These are phyloP conservation scores for Ophonus ardosiacus DNA, from an alignment of 2,888 invertebrate species.

Conservation along the genomic window DNA sequence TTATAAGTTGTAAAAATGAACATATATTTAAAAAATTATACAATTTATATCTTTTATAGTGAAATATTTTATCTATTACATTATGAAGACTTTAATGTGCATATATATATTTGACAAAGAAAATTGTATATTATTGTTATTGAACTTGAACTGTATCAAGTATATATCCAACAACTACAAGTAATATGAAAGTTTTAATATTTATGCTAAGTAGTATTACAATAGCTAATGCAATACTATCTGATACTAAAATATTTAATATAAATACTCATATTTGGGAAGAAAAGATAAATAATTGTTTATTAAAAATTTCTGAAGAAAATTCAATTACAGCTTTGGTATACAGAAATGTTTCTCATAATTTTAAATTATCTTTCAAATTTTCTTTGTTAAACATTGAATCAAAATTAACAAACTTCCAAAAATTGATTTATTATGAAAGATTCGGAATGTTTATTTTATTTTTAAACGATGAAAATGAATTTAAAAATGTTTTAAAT, in stretches of 20 bases:
- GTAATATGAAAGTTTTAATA: not conserved
- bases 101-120: not conserved
- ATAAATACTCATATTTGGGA: not conserved
- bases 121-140: not conserved
- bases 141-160: not conserved
- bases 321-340: not conserved
- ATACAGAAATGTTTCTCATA: not conserved
- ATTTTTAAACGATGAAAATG: not conserved
- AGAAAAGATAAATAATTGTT: not conserved
- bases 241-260: too few relatives aligned
- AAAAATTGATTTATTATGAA: conserved; percentile 15
- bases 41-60: not conserved
- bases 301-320: not conserved
- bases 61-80: not conserved
- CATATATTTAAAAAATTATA: not conserved
- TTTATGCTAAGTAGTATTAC: not conserved
- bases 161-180: not conserved
- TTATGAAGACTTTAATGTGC: too few relatives aligned
- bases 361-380: not conserved
- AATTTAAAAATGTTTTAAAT: not conserved
- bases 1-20: not conserved
- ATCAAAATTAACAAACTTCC: not conserved
- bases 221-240: not conserved
- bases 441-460: conserved; percentile 9
- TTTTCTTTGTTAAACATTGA: not conserved